Base-by-base conservation (phyloP, 2,113 vertebrate species). In the Blennius ocellaris region DNA sequence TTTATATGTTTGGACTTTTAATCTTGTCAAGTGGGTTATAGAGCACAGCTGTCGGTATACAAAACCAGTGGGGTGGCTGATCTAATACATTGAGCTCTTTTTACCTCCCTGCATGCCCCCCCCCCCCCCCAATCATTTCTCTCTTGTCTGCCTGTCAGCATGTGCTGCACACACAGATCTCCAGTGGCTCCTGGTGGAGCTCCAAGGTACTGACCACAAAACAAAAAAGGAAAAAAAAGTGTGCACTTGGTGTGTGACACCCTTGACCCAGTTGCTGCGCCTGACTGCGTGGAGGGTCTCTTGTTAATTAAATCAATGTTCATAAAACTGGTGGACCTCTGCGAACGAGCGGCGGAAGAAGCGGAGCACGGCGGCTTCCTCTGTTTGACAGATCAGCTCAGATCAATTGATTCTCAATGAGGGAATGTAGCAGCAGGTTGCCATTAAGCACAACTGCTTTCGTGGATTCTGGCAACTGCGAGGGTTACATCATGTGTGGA, bases 11-110 rank as follows among this genome's bases (percentile, higher is more conserved):
- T 85, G 80, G 86, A 88, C 73, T 89, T 87, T 87, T 91, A 91
- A 91, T 90, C 87, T 81, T 85, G 86, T 90, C 88, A 88, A 89
- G 87, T 87, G 80, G 87, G 86, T 87, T 91, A 88, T 83, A 79
- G 79, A 90, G 87, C 85, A 85, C 87, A 90, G 87, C 84, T 92
- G 89, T 91, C 54, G 36, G 77, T 87, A 86, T 76, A 85, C 84
- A 89, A 84, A 90, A 87, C 88, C 84, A 86, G 85, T 88, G 72
- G 88, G 87, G 72, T 82, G 81, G 83, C 83, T 85, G 86, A 88
- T 90, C 87, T 79, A 90, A 90, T 90, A 84, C 85, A 86, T 14
- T 78, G 83, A 85, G 80, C 73, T 78, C 79, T 74, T 77, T 81
- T 83, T 86, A 79, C 76, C 66, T 80, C 73, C 62, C 61, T 37